Conservation (phyloP, 2,113 vertebrate genomes). For the Cyprinodon brontotheroides region DNA sequence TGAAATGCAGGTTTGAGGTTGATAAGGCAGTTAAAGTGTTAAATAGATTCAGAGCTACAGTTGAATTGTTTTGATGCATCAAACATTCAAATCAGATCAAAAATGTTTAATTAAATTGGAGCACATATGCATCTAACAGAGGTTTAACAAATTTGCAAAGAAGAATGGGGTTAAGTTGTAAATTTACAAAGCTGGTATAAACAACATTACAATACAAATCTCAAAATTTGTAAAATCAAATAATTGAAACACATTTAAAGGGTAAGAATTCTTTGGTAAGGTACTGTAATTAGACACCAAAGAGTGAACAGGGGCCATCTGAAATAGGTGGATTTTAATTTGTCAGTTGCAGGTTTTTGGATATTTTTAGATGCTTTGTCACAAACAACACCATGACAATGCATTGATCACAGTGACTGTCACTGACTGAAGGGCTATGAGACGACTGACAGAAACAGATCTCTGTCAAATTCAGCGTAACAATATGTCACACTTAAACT, state of each 20-base stretch:
- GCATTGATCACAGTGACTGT: slow-evolving; percentile 64
- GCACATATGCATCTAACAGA: no score
- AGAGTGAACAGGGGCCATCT: slow-evolving; percentile 24
- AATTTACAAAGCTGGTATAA: neutral
- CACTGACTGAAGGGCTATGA: slow-evolving; percentile 35
- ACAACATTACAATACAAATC: neutral
- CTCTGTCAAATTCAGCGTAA: slow-evolving; percentile 61
- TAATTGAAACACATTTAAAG: neutral
- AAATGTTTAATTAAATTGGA: no score
- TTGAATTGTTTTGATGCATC: neutral
- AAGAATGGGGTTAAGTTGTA: neutral
- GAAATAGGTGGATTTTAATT: slow-evolving; percentile 43
- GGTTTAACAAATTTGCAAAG: neutral
- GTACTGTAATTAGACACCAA: neutral
- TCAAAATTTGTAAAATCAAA: neutral
- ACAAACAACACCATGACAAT: slow-evolving; percentile 57
- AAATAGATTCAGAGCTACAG: neutral
- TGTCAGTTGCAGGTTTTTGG: slow-evolving; percentile 55
- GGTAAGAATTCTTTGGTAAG: neutral
- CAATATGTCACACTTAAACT: slow-evolving; percentile 68
- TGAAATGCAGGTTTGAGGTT: no score
- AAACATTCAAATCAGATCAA: no score
- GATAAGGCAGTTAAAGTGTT: no score
- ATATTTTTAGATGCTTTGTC: slow-evolving; percentile 68
- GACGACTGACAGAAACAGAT: slow-evolving; percentile 60